These are phyloP conservation scores for Palythoa heliodiscus DNA, from an alignment of 92 coral and sea anemone species.

Conservation along the genomic window DNA sequence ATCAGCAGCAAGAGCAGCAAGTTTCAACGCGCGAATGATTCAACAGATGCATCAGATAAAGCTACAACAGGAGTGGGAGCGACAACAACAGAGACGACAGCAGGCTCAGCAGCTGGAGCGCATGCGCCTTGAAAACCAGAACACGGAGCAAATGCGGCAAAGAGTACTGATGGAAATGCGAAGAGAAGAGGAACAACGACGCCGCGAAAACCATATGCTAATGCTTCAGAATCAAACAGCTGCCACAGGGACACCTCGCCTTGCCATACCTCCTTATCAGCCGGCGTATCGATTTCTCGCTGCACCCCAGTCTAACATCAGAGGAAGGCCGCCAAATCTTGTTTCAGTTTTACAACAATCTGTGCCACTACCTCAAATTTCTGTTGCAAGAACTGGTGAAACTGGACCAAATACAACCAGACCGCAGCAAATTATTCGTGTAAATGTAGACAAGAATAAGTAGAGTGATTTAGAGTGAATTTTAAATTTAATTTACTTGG, in stretches of 20 bases:
- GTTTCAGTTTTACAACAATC: not conserved
- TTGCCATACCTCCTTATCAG: slow-evolving; percentile 6
- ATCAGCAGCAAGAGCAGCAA: slow-evolving; percentile 39
- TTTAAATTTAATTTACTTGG: not conserved
- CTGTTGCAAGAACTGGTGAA: slow-evolving; percentile 5
- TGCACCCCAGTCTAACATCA: not conserved
- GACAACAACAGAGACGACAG: slow-evolving; percentile 17
- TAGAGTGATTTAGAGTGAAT: not conserved
- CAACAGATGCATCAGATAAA: slow-evolving; percentile 68
- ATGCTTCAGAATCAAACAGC: slow-evolving; percentile 18
- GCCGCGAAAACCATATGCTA: slow-evolving; percentile 14
- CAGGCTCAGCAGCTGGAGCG: slow-evolving; percentile 31
- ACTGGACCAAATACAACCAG: slow-evolving; percentile 7
- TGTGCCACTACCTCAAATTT: not conserved
- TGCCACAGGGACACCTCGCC: not conserved
- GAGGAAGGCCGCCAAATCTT: slow-evolving; percentile 5
- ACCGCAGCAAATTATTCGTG: slow-evolving; percentile 21
- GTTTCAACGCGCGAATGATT: slow-evolving; percentile 55
- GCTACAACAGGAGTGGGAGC: slow-evolving; percentile 52
- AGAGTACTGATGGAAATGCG: slow-evolving; percentile 24
- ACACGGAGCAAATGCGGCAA: slow-evolving; percentile 1
- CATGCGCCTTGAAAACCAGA: slow-evolving; percentile 13
- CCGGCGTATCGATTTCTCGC: slow-evolving; percentile 18
- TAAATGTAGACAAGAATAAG: slow-evolving; percentile 20
- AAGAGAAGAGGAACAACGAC: slow-evolving; percentile 25